Evolutionary conservation across 2,888 invertebrate genomes (phyloP).

Genomic region (Trissolcus brochymenae): DNA sequence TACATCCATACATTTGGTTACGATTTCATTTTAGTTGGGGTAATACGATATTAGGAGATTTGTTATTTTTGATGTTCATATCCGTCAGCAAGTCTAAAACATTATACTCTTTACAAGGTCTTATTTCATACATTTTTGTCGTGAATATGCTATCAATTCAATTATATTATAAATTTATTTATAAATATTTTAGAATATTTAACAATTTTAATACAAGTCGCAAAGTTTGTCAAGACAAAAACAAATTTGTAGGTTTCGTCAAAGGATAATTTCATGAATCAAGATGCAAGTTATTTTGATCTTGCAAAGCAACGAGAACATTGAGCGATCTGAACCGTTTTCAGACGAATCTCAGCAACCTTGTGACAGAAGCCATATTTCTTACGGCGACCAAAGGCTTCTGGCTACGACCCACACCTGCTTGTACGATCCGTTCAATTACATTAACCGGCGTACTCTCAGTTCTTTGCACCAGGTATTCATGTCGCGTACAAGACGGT

Average conservation of each 20-base stretch:
- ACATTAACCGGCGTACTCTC: constrained; percentile 59
- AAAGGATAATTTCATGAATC: background rate
- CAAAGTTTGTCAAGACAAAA: too few relatives aligned
- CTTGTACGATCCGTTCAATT: constrained; percentile 62
- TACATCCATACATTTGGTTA: too few relatives aligned
- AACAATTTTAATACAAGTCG: background rate
- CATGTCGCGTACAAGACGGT: constrained; percentile 38
- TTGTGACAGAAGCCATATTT: constrained; percentile 61
- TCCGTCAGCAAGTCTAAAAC: too few relatives aligned
- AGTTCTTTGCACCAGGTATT: constrained; percentile 50
- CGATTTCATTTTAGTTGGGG: too few relatives aligned
- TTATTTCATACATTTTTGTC: too few relatives aligned
- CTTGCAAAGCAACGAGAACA: background rate
- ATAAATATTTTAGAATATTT: background rate
- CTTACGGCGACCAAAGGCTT: constrained; percentile 56
- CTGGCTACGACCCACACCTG: constrained; percentile 40
- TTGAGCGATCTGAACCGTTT: constrained; percentile 37
- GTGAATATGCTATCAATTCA: too few relatives aligned
- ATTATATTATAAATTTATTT: too few relatives aligned
- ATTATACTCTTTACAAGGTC: too few relatives aligned
- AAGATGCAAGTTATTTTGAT: background rate
- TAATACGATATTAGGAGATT: too few relatives aligned
- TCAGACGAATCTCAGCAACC: constrained; percentile 51
- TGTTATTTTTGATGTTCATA: too few relatives aligned
- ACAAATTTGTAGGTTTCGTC: background rate